phyloP scores from a whole-genome alignment of 1,140 invertebrate species.

The Drosophila gunungcola region DNA sequence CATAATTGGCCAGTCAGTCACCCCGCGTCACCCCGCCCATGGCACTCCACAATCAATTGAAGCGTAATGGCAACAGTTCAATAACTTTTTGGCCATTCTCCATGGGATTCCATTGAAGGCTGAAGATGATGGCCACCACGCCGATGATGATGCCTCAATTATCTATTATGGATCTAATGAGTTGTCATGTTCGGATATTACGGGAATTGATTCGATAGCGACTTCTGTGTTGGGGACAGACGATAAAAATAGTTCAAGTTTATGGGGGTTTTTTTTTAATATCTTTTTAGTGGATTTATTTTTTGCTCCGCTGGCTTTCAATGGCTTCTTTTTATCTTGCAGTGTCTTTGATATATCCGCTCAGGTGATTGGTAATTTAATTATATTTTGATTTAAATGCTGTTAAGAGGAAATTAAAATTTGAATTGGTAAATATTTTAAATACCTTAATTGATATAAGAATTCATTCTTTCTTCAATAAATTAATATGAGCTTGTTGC shows the following conservation, averaged over 20 bases:
- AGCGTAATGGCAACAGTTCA: conserved; percentile 80
- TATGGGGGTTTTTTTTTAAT: background rate
- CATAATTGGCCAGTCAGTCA: conserved; percentile 64
- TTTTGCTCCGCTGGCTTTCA: background rate
- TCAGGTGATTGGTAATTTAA: background rate
- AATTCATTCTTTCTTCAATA: no score
- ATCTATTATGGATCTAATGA: conserved; percentile 51
- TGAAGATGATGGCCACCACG: conserved; percentile 20
- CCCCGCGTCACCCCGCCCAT: conserved; percentile 14
- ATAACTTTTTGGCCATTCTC: conserved; percentile 74
- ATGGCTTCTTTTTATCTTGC: background rate
- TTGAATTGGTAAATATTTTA: no score
- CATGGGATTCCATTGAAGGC: conserved; percentile 19
- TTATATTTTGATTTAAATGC: no score
- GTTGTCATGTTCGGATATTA: conserved; percentile 48
- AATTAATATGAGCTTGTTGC: no score
- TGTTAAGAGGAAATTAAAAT: no score
- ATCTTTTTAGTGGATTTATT: background rate
- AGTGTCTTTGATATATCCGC: background rate
- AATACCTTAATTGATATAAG: no score
- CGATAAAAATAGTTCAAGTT: conserved; percentile 31
- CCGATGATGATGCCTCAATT: conserved; percentile 46
- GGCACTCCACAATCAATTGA: conserved; percentile 63
- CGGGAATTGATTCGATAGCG: conserved; percentile 43
- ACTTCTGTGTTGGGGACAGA: conserved; percentile 25